phyloP scores from a whole-genome alignment of 2,113 vertebrate species.

The Myiopsitta monachus region DNA sequence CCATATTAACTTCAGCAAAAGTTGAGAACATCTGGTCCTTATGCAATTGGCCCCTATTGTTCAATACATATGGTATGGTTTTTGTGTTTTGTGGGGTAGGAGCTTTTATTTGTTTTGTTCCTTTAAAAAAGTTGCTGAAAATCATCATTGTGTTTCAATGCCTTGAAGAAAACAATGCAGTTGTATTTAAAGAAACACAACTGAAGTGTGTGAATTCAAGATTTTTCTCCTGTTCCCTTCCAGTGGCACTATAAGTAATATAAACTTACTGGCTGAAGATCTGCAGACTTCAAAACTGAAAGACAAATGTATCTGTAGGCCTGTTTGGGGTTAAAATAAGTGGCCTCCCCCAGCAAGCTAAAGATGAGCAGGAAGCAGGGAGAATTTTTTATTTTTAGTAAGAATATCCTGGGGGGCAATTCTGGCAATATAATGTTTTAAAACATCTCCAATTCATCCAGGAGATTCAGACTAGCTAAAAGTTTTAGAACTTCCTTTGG shows the following conservation, averaged over 20 bases:
- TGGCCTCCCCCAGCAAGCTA: not conserved
- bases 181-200: not conserved
- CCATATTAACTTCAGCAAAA: constrained; percentile 2
- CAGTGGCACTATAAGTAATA: not conserved
- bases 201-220: not conserved
- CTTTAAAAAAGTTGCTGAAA: constrained; percentile 18
- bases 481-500: constrained; percentile 35
- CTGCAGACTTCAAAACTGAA: not conserved
- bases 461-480: constrained; percentile 20
- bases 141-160: not conserved
- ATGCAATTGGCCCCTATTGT: constrained; percentile 23
- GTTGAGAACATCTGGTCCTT: constrained; percentile 24
- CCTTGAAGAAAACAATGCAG: not conserved
- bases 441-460: constrained; percentile 18
- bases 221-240: not conserved
- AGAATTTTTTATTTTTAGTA: not conserved
- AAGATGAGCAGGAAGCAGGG: not conserved
- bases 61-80: not conserved
- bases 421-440: constrained; percentile 25
- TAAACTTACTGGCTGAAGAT: not conserved
- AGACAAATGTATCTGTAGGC: not conserved
- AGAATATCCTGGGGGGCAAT: not conserved
- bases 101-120: not conserved
- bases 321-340: not conserved
- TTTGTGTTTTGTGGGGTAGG: not conserved